Evolutionary conservation across 2,888 invertebrate genomes (phyloP), one percentile per base, ranked within the genome.

Genomic region (Andrena haemorrhoa): DNA sequence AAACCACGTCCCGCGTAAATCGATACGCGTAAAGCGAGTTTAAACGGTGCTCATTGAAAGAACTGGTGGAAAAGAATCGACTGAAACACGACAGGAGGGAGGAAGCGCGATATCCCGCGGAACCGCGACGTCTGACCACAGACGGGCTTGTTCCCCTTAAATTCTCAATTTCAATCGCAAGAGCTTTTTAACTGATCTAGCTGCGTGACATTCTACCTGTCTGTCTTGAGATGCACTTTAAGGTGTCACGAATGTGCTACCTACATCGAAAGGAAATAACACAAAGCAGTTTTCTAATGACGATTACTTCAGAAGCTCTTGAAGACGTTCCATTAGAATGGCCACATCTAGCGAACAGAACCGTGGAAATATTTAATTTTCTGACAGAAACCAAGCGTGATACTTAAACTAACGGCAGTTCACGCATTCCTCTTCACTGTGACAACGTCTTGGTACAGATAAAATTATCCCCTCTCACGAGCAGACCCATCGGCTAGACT

Each of bases 1-100:
- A 82, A 82, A 75, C 71, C 56, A 31, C 35, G 65, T 66, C 49
- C 26, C 64, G 47, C 53, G 56, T 23, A 3, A 29, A 82, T 82
- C 75, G 70, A 74, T 81, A 26, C 33, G 33, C 47, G 61, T 12
- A 35, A 65, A 80, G 53, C 47, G 66, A 61, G 71, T 16, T 41
- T 41, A 41, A 41, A 41, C 41, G 16, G 41, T n/a, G 4, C 20
- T 35, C 65, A 58, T 10, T 51, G 29, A 20, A 58, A 49, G 8
- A 26, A 23, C 69, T 29, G 16, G 49, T 12, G 64, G 16, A 47
- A 60, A 80, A 71, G 63, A 51, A 56, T 20, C 61, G 20, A 16
- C 16, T n/a, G 64, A 58, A 76, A 56, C 56, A 51, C 47, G 47
- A 35, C 51, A 49, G 7, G 35, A 61, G 26, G 35, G 51, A 31